Percentiles rank a stretch among this genome's conserved stretches.
These are phyloP conservation scores for Suillia variegata DNA, from an alignment of 2,888 invertebrate species.

Conservation along the genomic window DNA sequence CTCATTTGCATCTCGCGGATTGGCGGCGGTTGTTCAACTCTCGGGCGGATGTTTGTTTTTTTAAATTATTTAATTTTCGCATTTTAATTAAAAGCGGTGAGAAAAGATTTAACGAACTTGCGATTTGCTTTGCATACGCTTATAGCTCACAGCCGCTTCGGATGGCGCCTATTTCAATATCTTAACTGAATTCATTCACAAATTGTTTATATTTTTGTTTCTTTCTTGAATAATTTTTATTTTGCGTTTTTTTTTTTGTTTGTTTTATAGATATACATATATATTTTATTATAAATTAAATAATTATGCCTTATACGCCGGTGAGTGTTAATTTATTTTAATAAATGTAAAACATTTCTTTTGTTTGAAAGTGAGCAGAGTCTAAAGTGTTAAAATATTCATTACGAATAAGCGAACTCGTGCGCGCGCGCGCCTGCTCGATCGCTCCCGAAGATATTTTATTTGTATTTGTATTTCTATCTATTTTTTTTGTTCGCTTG, in stretches of 20 bases:
- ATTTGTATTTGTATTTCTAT: slow-evolving; percentile 43
- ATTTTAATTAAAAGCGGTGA: too few relatives aligned
- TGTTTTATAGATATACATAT: too few relatives aligned
- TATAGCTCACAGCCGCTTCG: too few relatives aligned
- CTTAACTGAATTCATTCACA: too few relatives aligned
- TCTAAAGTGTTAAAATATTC: slow-evolving; percentile 53
- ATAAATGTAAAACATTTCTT: slow-evolving; percentile 49
- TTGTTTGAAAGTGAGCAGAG: not conserved
- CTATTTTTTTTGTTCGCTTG: not conserved
- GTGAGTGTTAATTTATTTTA: slow-evolving; percentile 52
- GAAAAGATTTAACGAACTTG: too few relatives aligned
- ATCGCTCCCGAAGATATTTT: slow-evolving; percentile 20
- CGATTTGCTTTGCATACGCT: too few relatives aligned
- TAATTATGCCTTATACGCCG: slow-evolving; percentile 49
- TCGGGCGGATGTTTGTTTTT: not conserved
- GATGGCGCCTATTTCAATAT: too few relatives aligned
- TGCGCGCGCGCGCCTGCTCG: slow-evolving; percentile 41
- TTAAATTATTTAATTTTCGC: too few relatives aligned
- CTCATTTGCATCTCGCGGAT: not conserved
- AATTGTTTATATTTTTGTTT: too few relatives aligned
- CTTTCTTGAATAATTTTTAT: too few relatives aligned
- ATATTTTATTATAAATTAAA: slow-evolving; percentile 18
- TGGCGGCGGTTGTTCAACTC: not conserved
- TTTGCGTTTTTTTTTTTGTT: not conserved
- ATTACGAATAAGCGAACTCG: slow-evolving; percentile 40